phyloP scores from a whole-genome alignment of 2,888 invertebrate species.

The Pammene aurita region DNA sequence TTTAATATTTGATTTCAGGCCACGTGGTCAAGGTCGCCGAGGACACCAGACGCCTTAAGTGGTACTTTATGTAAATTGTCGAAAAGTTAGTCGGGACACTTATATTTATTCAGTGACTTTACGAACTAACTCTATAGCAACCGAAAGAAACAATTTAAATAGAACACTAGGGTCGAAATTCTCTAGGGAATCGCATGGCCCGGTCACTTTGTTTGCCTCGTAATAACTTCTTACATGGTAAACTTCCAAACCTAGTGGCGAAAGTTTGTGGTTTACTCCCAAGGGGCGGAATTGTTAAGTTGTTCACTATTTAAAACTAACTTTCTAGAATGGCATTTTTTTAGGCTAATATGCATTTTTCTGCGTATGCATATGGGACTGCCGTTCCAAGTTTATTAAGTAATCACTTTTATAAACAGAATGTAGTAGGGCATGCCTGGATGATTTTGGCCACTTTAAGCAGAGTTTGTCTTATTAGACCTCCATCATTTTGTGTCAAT shows the following conservation, averaged over 20 bases:
- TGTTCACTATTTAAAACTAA: constrained; percentile 71
- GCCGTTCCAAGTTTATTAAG: constrained; percentile 3
- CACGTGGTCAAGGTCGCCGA: not conserved
- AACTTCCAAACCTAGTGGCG: constrained; percentile 58
- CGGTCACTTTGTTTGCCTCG: constrained; percentile 45
- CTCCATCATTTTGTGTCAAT: too few species aligned
- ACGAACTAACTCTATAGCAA: constrained; percentile 3
- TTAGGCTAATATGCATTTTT: constrained; percentile 54
- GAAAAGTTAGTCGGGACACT: constrained; percentile 19
- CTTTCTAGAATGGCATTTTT: constrained; percentile 57
- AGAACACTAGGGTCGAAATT: constrained; percentile 27
- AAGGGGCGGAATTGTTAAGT: constrained; percentile 69
- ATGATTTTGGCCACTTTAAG: too few species aligned
- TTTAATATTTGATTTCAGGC: too few species aligned
- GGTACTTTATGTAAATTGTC: constrained; percentile 19
- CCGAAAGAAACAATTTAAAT: constrained; percentile 30
- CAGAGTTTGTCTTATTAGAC: too few species aligned
- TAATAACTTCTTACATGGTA: constrained; percentile 49
- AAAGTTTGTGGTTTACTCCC: constrained; percentile 59
- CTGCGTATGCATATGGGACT: constrained; percentile 55
- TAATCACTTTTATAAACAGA: constrained; percentile 21
- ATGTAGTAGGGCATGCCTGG: too few species aligned
- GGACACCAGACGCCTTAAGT: not conserved
- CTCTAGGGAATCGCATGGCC: constrained; percentile 55
- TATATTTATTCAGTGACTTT: constrained; percentile 28